Conservation (phyloP, 2,888 invertebrate genomes). For the Pheosia gnoma region DNA sequence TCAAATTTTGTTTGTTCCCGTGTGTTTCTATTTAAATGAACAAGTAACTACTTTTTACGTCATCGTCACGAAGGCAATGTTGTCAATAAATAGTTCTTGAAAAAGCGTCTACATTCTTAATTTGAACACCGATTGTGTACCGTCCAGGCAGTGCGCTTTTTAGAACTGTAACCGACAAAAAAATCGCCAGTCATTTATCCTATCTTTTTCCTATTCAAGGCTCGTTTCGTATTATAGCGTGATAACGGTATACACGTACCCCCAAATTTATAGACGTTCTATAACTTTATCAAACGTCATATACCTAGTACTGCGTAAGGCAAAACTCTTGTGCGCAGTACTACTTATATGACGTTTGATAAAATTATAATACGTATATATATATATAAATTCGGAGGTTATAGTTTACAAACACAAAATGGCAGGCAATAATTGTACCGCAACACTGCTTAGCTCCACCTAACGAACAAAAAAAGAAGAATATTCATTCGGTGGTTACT, state of each 20-base stretch:
- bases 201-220: slow-evolving; percentile 18
- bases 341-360: too few species aligned
- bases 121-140: slow-evolving; percentile 4
- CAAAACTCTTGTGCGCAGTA: not conserved
- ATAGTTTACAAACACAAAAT: too few species aligned
- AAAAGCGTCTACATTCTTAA: slow-evolving; percentile 3
- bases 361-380: too few species aligned
- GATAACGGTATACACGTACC: slow-evolving; percentile 28
- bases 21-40: not conserved
- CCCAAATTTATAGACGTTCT: too few species aligned
- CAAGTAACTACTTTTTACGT: not conserved
- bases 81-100: slow-evolving; percentile 3
- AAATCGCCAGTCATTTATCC: slow-evolving; percentile 14
- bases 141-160: not conserved
- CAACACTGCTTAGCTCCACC: not conserved
- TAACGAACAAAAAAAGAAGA: too few species aligned
- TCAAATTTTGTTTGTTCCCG: not conserved
- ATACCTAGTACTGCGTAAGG: slow-evolving; percentile 1
- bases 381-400: too few species aligned
- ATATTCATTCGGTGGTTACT: too few species aligned
- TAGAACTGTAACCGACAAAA: slow-evolving; percentile 5
- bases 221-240: slow-evolving; percentile 17
- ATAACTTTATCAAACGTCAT: too few species aligned
- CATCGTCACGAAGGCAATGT: not conserved
- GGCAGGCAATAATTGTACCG: not conserved